Percentiles rank a stretch among this genome's conserved stretches.
These are phyloP conservation scores for Diorhabda sublineata DNA, from an alignment of 1,140 invertebrate genomes.

Conservation along the genomic window DNA sequence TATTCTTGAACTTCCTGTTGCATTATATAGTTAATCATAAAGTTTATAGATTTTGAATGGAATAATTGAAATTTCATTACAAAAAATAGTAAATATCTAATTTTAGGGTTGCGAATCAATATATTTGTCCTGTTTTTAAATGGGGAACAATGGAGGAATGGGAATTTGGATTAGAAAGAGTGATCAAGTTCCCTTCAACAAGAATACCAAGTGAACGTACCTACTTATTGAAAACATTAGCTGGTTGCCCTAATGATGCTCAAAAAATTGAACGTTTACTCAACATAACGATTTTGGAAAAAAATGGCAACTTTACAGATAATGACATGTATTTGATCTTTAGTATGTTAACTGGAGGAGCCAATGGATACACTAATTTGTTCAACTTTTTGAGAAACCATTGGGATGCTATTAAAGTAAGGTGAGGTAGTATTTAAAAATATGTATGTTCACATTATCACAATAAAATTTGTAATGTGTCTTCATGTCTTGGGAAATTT, in stretches of 20 bases:
- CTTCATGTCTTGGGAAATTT: neutral
- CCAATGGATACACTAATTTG: conserved; percentile 63
- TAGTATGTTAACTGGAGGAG: conserved; percentile 62
- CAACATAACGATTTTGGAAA: conserved; percentile 61
- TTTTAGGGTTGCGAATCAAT: conserved; percentile 64
- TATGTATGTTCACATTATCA: no score
- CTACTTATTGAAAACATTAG: conserved; percentile 68
- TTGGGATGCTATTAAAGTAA: conserved; percentile 61
- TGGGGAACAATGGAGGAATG: conserved; percentile 72
- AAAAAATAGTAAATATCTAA: neutral
- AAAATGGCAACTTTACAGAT: conserved; percentile 66
- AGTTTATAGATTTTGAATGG: no score
- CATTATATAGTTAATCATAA: no score
- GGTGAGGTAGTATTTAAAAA: conserved; percentile 46
- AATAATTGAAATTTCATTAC: no score
- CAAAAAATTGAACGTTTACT: conserved; percentile 64
- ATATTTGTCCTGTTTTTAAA: conserved; percentile 71
- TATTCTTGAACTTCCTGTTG: no score
- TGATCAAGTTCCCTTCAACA: conserved; percentile 65
- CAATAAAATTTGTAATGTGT: no score
- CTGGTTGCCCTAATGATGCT: conserved; percentile 65
- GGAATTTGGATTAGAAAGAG: conserved; percentile 70
- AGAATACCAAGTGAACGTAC: conserved; percentile 67
- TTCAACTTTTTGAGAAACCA: conserved; percentile 64
- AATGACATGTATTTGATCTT: conserved; percentile 69